These are phyloP conservation scores for Drosophila lutescens DNA, from an alignment of 2,888 invertebrate species.

Conservation along the genomic window DNA sequence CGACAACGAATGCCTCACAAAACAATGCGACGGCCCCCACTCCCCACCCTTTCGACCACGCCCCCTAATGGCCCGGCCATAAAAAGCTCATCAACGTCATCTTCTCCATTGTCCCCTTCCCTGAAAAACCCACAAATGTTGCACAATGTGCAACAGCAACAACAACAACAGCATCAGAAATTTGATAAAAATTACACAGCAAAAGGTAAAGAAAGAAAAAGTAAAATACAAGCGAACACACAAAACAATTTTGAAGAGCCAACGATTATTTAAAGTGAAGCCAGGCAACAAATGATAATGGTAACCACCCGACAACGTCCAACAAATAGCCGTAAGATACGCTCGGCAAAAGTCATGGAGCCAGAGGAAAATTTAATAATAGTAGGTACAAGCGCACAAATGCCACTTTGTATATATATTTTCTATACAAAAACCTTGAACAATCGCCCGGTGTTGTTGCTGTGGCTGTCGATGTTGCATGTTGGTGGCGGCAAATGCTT, in stretches of 20 bases:
- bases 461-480: constrained; percentile 19
- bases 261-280: constrained; percentile 78
- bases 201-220: constrained; percentile 36
- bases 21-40: constrained; percentile 22
- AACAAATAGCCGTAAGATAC: constrained; percentile 61
- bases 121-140: constrained; percentile 22
- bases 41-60: constrained; percentile 56
- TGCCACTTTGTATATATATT: constrained; percentile 14
- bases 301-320: constrained; percentile 43
- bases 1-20: constrained; percentile 25
- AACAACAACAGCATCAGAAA: constrained; percentile 44
- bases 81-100: constrained; percentile 76
- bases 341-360: constrained; percentile 59
- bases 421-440: constrained; percentile 27
- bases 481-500: constrained; percentile 28
- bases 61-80: constrained; percentile 76
- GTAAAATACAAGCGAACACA: constrained; percentile 27
- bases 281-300: constrained; percentile 77
- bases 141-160: constrained; percentile 55
- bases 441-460: constrained; percentile 22
- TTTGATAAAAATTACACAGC: constrained; percentile 76
- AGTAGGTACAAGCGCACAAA: constrained; percentile 45
- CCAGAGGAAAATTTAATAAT: constrained; percentile 63
- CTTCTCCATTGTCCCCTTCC: constrained; percentile 20
- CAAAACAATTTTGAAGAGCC: constrained; percentile 68